These are phyloP conservation scores for Rhodophaea formosa DNA, from an alignment of 2,888 invertebrate species.

Conservation along the genomic window DNA sequence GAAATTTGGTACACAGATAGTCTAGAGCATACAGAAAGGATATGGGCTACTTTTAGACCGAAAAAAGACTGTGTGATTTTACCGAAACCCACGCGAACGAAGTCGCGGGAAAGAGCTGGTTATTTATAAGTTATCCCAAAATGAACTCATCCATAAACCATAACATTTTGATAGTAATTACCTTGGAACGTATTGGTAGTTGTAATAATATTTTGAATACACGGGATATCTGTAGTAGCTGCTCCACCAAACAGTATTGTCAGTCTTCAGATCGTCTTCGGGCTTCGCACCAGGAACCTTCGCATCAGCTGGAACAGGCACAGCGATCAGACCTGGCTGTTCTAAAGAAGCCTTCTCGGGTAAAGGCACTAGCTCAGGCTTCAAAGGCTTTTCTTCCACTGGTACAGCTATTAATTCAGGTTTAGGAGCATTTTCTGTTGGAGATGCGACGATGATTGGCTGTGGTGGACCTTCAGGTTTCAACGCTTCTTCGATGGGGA, in stretches of 20 bases:
- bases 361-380: neutral
- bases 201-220: slow-evolving; percentile 24
- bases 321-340: neutral
- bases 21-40: too few species aligned
- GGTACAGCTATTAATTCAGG: neutral
- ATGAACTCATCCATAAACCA: neutral
- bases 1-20: too few species aligned
- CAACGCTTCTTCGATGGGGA: slow-evolving; percentile 1
- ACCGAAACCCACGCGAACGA: too few species aligned
- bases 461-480: neutral
- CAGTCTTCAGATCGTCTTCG: slow-evolving; percentile 24
- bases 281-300: neutral
- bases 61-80: too few species aligned
- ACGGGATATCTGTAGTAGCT: slow-evolving; percentile 20
- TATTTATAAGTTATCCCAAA: too few species aligned
- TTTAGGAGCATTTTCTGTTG: neutral
- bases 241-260: slow-evolving; percentile 29
- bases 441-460: neutral
- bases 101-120: too few species aligned
- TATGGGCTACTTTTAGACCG: too few species aligned
- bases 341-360: neutral
- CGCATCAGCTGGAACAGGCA: neutral
- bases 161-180: neutral
- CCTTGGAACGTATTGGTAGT: neutral
- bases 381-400: neutral